phyloP scores from a whole-genome alignment of 2,113 vertebrate genomes.

The Phrynosoma platyrhinos region DNA sequence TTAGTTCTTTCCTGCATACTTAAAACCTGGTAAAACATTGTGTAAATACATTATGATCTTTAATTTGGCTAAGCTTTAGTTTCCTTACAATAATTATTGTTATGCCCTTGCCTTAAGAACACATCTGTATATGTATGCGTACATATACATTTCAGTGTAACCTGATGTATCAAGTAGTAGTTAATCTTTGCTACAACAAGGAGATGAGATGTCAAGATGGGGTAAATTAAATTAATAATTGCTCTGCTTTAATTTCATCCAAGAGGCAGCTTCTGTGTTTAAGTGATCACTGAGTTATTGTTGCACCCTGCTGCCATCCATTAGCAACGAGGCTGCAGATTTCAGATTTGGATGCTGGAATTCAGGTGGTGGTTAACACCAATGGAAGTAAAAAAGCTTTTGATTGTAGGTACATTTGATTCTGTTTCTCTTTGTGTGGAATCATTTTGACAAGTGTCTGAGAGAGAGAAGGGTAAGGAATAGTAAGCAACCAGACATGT shows the following conservation, averaged over 20 bases:
- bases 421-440: conserved; percentile 53
- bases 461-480: conserved; percentile 7
- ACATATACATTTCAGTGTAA: conserved; percentile 32
- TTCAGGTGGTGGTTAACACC: conserved; percentile 55
- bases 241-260: conserved; percentile 67
- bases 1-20: background rate
- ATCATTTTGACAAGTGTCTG: conserved; percentile 35
- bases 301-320: conserved; percentile 36
- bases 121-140: conserved; percentile 2
- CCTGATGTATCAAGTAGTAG: conserved; percentile 44
- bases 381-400: conserved; percentile 54
- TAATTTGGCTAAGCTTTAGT: conserved; percentile 17
- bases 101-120: background rate
- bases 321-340: conserved; percentile 49
- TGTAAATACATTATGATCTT: background rate
- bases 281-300: conserved; percentile 60
- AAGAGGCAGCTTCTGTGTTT: conserved; percentile 47
- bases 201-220: conserved; percentile 55
- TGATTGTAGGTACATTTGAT: conserved; percentile 61
- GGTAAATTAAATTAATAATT: conserved; percentile 65
- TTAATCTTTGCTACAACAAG: conserved; percentile 63
- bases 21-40: conserved; percentile 15
- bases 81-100: conserved; percentile 21
- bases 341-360: conserved; percentile 38
- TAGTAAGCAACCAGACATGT: conserved; percentile 18